Conservation (phyloP, 2,113 vertebrate genomes). For the Tachycineta bicolor region DNA sequence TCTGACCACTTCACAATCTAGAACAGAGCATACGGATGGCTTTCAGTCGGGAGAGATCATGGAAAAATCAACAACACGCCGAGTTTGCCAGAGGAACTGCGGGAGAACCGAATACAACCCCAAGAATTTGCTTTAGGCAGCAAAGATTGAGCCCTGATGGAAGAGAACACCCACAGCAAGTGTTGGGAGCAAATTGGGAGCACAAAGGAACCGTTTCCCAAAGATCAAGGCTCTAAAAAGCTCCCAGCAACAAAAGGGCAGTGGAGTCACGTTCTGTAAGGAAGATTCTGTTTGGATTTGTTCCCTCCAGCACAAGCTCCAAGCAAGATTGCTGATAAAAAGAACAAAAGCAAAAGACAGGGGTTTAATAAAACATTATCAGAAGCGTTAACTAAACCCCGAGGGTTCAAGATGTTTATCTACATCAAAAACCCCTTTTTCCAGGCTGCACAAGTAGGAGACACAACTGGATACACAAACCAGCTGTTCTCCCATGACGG, state of each 20-base stretch:
- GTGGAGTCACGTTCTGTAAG: background rate
- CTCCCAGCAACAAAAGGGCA: background rate
- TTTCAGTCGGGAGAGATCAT: background rate
- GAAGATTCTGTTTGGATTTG: background rate
- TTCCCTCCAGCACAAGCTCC: background rate
- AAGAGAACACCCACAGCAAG: background rate
- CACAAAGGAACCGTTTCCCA: background rate
- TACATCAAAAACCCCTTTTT: background rate
- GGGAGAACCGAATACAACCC: background rate
- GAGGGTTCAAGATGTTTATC: background rate
- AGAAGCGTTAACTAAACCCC: background rate
- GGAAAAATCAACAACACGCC: background rate
- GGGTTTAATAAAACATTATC: background rate
- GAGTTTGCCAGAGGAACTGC: background rate
- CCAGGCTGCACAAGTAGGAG: background rate
- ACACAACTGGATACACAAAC: background rate
- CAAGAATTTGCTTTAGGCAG: background rate
- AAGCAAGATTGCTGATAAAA: background rate
- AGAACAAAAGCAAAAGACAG: background rate
- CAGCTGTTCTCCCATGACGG: background rate
- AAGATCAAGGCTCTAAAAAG: slow-evolving; percentile 16
- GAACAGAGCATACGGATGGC: slow-evolving; percentile 10
- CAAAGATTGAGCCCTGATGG: background rate
- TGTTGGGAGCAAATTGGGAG: background rate
- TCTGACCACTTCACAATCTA: slow-evolving; percentile 92